These are phyloP conservation scores for Eulemur rubriventer DNA, from an alignment of 2,797 vertebrate species.

Conservation along the genomic window DNA sequence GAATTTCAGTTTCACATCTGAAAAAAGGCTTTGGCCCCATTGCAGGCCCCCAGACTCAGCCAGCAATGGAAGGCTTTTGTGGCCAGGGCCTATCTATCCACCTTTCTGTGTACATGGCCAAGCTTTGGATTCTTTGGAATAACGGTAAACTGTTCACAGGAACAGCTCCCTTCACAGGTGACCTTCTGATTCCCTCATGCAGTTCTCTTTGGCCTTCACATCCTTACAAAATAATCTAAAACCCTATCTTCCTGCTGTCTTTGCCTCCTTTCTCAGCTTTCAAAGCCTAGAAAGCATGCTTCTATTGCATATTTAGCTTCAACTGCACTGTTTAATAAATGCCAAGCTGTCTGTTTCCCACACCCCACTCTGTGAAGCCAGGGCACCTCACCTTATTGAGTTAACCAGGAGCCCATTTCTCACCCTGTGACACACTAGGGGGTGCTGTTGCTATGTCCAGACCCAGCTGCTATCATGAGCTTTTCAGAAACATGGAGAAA, in stretches of 20 bases:
- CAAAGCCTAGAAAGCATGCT: not conserved
- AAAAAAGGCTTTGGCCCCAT: not conserved
- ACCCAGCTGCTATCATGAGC: not conserved
- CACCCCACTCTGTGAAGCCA: not conserved
- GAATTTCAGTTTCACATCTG: slow-evolving; percentile 24
- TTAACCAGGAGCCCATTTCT: not conserved
- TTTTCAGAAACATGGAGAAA: not conserved
- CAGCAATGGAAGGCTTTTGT: not conserved
- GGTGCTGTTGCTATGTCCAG: slow-evolving; percentile 71
- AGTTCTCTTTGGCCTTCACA: not conserved
- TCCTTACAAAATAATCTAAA: slow-evolving; percentile 41
- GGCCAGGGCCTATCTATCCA: not conserved
- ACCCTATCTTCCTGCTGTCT: not conserved
- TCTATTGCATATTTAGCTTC: not conserved
- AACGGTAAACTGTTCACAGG: not conserved
- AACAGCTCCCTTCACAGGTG: not conserved
- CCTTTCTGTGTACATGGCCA: not conserved
- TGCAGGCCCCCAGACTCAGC: not conserved
- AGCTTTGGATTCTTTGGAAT: slow-evolving; percentile 16
- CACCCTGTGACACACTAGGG: slow-evolving; percentile 51
- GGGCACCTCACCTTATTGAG: not conserved
- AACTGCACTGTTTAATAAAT: not conserved
- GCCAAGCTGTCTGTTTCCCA: not conserved
- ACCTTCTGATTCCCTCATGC: not conserved
- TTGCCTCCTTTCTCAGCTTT: slow-evolving; percentile 25